A percentile compares a stretch with the other conserved stretches of the same genome.
Evolutionary conservation across 2,113 vertebrate genomes (phyloP).

Genomic region (Isurus oxyrinchus): DNA sequence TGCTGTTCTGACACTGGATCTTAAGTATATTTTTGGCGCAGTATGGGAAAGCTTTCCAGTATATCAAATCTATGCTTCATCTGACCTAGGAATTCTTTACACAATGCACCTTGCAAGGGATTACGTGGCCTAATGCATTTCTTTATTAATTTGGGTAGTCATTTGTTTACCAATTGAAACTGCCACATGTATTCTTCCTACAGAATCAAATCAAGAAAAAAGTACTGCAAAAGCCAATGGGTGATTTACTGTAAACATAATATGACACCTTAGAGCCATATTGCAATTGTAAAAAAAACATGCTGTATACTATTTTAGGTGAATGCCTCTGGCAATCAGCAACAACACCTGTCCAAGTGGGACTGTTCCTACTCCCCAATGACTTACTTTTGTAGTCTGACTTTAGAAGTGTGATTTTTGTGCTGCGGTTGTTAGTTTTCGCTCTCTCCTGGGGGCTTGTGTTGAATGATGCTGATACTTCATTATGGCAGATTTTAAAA

Average conservation of each 20-base stretch:
- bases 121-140: not conserved
- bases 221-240: not conserved
- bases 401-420: slow-evolving; percentile 11
- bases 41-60: not conserved
- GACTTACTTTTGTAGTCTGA: not conserved
- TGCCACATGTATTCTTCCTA: not conserved
- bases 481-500: not conserved
- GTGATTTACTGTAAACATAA: not conserved
- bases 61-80: not conserved
- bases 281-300: not conserved
- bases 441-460: not conserved
- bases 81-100: not conserved
- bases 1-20: not conserved
- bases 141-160: not conserved
- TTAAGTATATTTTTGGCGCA: not conserved
- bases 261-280: not conserved
- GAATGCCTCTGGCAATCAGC: not conserved
- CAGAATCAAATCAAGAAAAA: not conserved
- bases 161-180: not conserved
- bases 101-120: not conserved
- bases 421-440: not conserved
- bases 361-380: not conserved
- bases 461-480: not conserved
- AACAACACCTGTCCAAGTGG: not conserved
- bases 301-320: not conserved